These are phyloP conservation scores for Montipora sp. DNA, from an alignment of 64 coral and sea anemone genomes.

Conservation along the genomic window DNA sequence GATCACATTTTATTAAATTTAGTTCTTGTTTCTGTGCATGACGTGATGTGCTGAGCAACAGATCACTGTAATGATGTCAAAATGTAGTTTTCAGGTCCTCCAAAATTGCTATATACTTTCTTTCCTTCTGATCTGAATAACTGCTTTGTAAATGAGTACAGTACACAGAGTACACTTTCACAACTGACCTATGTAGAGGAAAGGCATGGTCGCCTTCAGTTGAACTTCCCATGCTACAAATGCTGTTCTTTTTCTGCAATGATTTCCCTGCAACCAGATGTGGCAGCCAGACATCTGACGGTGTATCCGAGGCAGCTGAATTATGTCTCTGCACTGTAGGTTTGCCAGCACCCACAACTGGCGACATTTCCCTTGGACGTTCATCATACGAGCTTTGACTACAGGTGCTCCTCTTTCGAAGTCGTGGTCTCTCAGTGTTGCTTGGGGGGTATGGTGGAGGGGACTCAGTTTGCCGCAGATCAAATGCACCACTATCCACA, in stretches of 20 bases:
- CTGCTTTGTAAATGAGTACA: neutral
- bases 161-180: neutral
- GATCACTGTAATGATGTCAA: too few relatives aligned
- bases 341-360: conserved; percentile 25
- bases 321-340: conserved; percentile 78
- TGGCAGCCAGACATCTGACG: conserved; percentile 30
- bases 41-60: too few relatives aligned
- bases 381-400: conserved; percentile 89
- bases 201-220: conserved; percentile 74
- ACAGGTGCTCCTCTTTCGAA: conserved; percentile 77
- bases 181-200: conserved; percentile 48
- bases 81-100: too few relatives aligned
- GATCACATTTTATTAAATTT: too few relatives aligned
- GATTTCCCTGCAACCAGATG: conserved; percentile 1
- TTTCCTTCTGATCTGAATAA: neutral
- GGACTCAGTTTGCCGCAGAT: conserved; percentile 69
- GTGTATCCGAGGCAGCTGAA: conserved; percentile 78
- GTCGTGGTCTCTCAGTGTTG: conserved; percentile 29
- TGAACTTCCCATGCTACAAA: conserved; percentile 91
- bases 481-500: conserved; percentile 90
- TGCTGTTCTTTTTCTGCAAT: conserved; percentile 74
- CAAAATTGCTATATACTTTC: too few relatives aligned
- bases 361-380: conserved; percentile 64
- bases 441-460: conserved; percentile 52
- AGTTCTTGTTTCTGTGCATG: too few relatives aligned